A percentile compares a stretch with the other conserved stretches of the same genome.
Evolutionary conservation across 2,888 invertebrate genomes (phyloP).

Genomic region (Phytoseiulus persimilis): DNA sequence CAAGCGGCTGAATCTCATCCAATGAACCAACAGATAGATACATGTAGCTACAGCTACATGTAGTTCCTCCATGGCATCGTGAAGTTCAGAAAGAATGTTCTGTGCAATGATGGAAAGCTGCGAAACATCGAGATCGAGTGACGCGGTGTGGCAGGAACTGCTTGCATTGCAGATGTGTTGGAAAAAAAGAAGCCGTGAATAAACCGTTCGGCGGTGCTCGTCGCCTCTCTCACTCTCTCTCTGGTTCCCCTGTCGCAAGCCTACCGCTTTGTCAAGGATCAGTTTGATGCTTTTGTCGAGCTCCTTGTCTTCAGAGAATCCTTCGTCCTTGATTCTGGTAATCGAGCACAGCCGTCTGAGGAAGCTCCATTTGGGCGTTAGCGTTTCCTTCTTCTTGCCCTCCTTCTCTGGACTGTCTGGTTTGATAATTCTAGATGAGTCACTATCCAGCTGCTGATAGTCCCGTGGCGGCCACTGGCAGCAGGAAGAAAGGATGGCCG

Average conservation of each 20-base stretch:
- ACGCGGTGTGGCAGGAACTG: background rate
- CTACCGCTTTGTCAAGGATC: conserved; percentile 35
- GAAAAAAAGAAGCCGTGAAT: background rate
- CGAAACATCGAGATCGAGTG: background rate
- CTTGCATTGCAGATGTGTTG: background rate
- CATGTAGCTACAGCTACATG: too few species aligned
- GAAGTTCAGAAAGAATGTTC: background rate
- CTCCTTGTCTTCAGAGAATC: conserved; percentile 18
- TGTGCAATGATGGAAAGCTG: background rate
- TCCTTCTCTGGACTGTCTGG: background rate
- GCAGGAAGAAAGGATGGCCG: conserved; percentile 24
- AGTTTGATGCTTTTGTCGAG: conserved; percentile 37
- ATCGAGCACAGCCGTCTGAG: background rate
- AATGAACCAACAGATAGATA: background rate
- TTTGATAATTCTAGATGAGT: conserved; percentile 9
- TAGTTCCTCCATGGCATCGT: background rate
- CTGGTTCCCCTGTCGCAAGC: too few species aligned
- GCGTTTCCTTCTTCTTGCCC: background rate
- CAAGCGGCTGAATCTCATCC: background rate
- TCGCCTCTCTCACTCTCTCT: background rate
- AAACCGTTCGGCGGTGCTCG: background rate
- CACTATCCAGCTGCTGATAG: background rate
- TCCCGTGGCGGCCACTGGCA: conserved; percentile 11
- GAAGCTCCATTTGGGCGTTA: background rate
- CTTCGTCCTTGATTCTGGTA: conserved; percentile 12